These are phyloP conservation scores for Actenoides hombroni DNA, from an alignment of 2,113 vertebrate species.

Conservation along the genomic window DNA sequence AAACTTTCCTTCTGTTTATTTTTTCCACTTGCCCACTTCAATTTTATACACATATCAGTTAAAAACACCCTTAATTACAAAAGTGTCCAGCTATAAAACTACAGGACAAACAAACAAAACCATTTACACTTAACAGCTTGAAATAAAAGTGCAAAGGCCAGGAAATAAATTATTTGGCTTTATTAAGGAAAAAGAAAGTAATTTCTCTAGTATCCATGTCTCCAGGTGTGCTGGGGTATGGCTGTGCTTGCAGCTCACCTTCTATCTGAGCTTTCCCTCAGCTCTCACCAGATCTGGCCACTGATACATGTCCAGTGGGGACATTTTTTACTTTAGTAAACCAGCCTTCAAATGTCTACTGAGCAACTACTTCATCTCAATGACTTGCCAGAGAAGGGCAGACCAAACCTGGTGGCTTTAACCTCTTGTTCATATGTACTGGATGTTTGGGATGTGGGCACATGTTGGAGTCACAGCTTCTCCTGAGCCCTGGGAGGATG, in stretches of 20 bases:
- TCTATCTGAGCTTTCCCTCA: neutral
- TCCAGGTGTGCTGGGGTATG: neutral
- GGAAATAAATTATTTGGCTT: constrained; percentile 48
- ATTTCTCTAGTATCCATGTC: neutral
- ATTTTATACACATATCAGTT: constrained; percentile 51
- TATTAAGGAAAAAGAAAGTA: constrained; percentile 58
- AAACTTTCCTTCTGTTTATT: constrained; percentile 66
- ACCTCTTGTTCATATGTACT: neutral
- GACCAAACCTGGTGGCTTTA: neutral
- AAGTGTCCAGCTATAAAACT: constrained; percentile 30
- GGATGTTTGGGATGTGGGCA: neutral
- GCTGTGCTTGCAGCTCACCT: neutral
- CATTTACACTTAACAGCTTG: neutral
- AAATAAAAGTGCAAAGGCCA: constrained; percentile 39
- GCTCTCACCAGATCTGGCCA: neutral
- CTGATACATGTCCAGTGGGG: neutral
- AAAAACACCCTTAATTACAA: constrained; percentile 58
- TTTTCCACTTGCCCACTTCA: constrained; percentile 59
- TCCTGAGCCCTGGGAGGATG: neutral
- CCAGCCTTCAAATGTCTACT: neutral
- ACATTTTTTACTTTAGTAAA: neutral
- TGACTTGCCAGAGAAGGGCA: neutral
- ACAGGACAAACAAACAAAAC: constrained; percentile 55
- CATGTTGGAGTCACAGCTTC: neutral
- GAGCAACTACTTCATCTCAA: neutral